Conservation (phyloP, 30 jellyfish, hydroid and myxozoan species). For the Sanderia malayensis region DNA sequence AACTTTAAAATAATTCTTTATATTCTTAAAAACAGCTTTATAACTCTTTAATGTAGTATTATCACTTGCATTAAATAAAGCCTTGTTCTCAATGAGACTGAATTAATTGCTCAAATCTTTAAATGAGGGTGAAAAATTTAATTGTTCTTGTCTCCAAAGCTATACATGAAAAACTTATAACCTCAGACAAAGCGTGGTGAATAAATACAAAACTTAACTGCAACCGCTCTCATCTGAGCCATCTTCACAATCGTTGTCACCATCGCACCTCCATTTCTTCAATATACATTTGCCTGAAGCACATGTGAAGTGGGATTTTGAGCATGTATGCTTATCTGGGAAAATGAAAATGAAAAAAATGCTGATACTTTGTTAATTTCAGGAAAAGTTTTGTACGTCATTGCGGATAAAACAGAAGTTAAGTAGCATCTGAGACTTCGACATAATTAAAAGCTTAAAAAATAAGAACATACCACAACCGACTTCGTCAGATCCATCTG, state of each 20-base stretch:
- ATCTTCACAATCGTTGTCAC: constrained; percentile 84
- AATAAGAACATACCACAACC: constrained; percentile 37
- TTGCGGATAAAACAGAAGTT: background rate
- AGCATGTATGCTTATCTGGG: constrained; percentile 55
- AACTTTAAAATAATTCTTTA: no score
- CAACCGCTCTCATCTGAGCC: constrained; percentile 74
- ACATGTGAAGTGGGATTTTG: constrained; percentile 55
- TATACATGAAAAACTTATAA: background rate
- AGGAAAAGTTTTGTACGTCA: background rate
- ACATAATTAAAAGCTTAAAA: background rate
- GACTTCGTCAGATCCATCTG: constrained; percentile 79
- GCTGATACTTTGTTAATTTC: no score
- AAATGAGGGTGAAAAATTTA: no score
- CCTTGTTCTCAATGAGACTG: no score
- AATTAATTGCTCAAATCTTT: no score
- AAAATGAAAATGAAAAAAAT: no score
- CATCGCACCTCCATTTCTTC: constrained; percentile 76
- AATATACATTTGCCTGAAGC: constrained; percentile 60
- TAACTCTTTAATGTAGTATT: no score
- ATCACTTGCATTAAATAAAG: no score
- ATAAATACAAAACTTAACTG: constrained; percentile 16
- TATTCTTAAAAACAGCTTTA: no score
- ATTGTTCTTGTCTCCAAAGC: no score
- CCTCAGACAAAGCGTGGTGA: background rate
- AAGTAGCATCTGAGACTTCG: constrained; percentile 6